A percentile compares a stretch with the other conserved stretches of the same genome.
These are phyloP conservation scores for Herpailurus yagouaroundi DNA, from an alignment of 2,113 vertebrate species.

Conservation along the genomic window DNA sequence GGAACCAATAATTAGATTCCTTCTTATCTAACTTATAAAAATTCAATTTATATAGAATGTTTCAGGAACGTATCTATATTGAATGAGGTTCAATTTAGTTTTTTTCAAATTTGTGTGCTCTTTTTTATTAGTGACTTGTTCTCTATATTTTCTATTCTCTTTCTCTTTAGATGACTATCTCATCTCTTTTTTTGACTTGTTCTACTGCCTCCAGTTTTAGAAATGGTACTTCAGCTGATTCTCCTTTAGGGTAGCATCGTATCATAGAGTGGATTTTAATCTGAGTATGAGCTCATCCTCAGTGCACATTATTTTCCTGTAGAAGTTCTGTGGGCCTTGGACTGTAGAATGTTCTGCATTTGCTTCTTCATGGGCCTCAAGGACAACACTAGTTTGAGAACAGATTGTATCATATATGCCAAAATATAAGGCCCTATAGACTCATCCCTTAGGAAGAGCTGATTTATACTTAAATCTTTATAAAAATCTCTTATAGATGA, in stretches of 20 bases:
- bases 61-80: background rate
- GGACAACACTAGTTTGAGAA: background rate
- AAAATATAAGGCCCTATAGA: background rate
- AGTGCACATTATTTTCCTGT: background rate
- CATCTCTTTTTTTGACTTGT: background rate
- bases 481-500: background rate
- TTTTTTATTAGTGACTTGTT: background rate
- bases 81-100: background rate
- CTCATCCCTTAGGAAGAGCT: background rate
- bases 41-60: background rate
- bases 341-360: background rate
- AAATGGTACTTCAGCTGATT: background rate
- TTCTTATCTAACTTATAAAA: background rate
- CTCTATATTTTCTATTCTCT: background rate
- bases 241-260: background rate
- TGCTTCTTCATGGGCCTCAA: background rate
- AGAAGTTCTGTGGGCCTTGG: background rate
- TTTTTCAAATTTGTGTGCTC: background rate
- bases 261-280: fast-evolving
- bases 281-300: background rate
- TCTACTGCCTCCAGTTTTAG: background rate
- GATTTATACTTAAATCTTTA: background rate
- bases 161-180: background rate
- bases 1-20: background rate
- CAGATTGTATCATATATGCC: background rate